These are phyloP conservation scores for Lepisosteus osseus DNA, from an alignment of 2,113 vertebrate genomes.

Conservation along the genomic window DNA sequence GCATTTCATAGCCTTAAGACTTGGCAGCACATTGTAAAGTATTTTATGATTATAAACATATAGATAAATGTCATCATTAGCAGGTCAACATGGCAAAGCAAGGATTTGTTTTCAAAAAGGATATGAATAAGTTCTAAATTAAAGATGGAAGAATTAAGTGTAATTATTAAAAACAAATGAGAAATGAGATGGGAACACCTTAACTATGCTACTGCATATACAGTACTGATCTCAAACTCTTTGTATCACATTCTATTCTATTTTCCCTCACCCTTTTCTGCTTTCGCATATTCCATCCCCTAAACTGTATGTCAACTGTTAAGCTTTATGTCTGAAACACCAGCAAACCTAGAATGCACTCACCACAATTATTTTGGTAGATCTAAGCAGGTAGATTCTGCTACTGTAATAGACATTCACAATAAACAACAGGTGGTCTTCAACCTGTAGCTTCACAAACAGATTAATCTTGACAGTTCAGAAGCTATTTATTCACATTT, in stretches of 20 bases:
- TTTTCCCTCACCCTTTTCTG: constrained; percentile 2
- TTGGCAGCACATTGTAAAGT: no score
- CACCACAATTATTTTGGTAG: background rate
- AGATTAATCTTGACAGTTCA: constrained; percentile 71
- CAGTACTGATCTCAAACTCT: background rate
- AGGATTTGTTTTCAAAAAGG: background rate
- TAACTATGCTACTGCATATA: background rate
- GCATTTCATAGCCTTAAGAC: no score
- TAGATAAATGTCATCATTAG: no score
- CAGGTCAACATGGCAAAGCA: no score
- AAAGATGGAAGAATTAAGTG: background rate
- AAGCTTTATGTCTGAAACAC: constrained; percentile 26
- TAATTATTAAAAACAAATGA: background rate
- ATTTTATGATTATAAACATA: no score
- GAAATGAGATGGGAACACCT: background rate
- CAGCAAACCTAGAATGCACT: background rate
- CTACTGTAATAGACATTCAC: constrained; percentile 46
- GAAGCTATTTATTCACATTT: constrained; percentile 52
- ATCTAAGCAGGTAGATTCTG: constrained; percentile 12
- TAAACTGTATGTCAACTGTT: constrained; percentile 17
- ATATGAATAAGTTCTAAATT: no score
- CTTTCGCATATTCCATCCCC: constrained; percentile 35
- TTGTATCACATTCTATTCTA: background rate
- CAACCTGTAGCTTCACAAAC: constrained; percentile 60
- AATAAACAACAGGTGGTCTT: constrained; percentile 62